Base-by-base conservation (phyloP, 1,140 invertebrate genomes). In the Bathynomus jamesi region DNA sequence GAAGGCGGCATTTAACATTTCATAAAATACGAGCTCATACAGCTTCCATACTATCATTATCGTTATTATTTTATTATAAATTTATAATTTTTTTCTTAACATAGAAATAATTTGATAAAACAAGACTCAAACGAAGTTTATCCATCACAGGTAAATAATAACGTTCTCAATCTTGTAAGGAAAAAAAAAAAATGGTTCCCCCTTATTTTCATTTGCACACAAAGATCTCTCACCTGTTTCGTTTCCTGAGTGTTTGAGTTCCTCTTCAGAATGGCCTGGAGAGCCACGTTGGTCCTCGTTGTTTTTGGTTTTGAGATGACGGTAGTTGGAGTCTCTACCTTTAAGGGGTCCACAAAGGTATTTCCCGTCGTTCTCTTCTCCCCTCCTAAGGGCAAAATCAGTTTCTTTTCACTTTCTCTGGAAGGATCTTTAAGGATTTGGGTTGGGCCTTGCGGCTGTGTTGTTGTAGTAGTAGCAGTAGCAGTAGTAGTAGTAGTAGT, bases 201-300 rank as follows among this genome's bases (percentile, higher is more conserved):
- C n/a, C n/a, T n/a, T n/a, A n/a, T n/a, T n/a, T n/a, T n/a, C n/a
- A n/a, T n/a, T n/a, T n/a, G n/a, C 4, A 67, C 24, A 17, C 40
- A 27, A 25, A 25, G 11, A 25, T n/a, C 40, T 21, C 40, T 28
- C 31, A 74, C 70, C 66, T 78, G 78, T 61, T 77, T 73, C 4
- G 66, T 69, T 70, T 78, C 78, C 29, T 73, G 72, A 68, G 70
- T 40, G 25, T 64, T 70, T 24, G 69, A 76, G 62, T 74, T 74
- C 21, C 87, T 87, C 72, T 85, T 83, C 83, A 89, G 86, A 78
- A 90, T 89, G 71, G 89, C 89, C 79, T 91, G 90, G 84, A 93
- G 87, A 0, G 89, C 89, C 67, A 90, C 87, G 81, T 90, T 91
- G 85, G 78, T 88, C 79, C 73, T 82, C 78, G 82, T 84, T 79